A percentile compares a stretch with the other conserved stretches of the same genome.
Evolutionary conservation across 2,797 vertebrate genomes (phyloP).

Genomic region (Argentina silus): DNA sequence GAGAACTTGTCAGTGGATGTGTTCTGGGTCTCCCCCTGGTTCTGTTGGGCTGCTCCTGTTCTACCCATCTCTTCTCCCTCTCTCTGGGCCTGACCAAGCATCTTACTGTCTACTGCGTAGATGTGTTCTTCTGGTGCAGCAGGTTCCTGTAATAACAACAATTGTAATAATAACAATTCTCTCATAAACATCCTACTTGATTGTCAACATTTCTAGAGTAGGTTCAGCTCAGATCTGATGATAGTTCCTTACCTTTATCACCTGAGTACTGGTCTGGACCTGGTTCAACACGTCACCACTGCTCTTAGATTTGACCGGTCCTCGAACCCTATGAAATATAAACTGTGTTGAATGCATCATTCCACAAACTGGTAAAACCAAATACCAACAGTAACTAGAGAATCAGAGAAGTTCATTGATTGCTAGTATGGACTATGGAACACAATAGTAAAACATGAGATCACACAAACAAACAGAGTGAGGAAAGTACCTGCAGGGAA

Average conservation of each 20-base stretch:
- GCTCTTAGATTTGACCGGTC: neutral
- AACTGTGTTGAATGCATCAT: no score
- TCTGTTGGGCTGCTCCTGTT: neutral
- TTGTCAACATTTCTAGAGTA: no score
- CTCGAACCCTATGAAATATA: constrained; percentile 29
- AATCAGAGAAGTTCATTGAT: no score
- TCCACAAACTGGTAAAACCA: no score
- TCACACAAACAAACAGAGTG: neutral
- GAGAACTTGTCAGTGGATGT: neutral
- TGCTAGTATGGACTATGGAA: neutral
- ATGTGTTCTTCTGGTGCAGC: constrained; percentile 20
- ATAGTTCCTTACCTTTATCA: constrained; percentile 40
- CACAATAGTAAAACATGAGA: no score
- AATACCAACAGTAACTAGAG: no score
- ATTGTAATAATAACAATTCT: no score
- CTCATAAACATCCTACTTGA: no score
- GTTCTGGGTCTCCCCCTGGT: neutral
- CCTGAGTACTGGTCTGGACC: neutral
- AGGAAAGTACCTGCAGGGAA: constrained; percentile 42
- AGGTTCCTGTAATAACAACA: constrained; percentile 10
- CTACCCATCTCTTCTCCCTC: neutral
- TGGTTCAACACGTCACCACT: neutral
- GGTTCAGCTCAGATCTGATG: no score
- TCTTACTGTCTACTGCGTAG: neutral
- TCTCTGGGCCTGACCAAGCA: neutral